Percentiles rank a stretch among this genome's conserved stretches.
phyloP scores from a whole-genome alignment of 2,797 vertebrate genomes.

The Pampus argenteus region DNA sequence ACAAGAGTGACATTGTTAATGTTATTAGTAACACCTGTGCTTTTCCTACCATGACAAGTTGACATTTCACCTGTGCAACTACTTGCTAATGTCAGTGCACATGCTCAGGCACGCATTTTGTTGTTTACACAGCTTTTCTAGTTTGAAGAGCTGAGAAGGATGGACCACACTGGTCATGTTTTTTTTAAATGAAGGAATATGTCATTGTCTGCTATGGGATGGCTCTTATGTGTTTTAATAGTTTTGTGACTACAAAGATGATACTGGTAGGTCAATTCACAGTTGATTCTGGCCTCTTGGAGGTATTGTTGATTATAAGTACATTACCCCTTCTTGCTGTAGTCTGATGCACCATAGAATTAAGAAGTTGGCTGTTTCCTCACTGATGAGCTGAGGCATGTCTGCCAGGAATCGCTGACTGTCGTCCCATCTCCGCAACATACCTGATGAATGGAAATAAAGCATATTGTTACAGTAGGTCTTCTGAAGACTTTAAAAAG shows the following conservation, averaged over 20 bases:
- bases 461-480: not conserved
- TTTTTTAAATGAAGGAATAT: not conserved
- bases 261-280: too few species aligned
- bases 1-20: too few species aligned
- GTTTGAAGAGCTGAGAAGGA: not conserved
- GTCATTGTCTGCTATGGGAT: too few species aligned
- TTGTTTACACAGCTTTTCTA: not conserved
- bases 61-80: not conserved
- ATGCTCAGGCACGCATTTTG: not conserved
- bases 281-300: too few species aligned
- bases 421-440: slow-evolving; percentile 97
- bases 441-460: slow-evolving; percentile 82
- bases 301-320: too few species aligned
- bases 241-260: too few species aligned
- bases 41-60: too few species aligned
- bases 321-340: slow-evolving; percentile 92
- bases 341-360: slow-evolving; percentile 96
- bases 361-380: slow-evolving; percentile 94
- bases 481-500: not conserved
- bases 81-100: not conserved
- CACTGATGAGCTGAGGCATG: slow-evolving; percentile 94
- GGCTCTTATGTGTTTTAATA: too few species aligned
- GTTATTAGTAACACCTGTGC: too few species aligned
- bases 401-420: slow-evolving; percentile 96
- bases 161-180: not conserved